phyloP scores from a whole-genome alignment of 2,888 invertebrate species.

The Tricholauxania praeusta region DNA sequence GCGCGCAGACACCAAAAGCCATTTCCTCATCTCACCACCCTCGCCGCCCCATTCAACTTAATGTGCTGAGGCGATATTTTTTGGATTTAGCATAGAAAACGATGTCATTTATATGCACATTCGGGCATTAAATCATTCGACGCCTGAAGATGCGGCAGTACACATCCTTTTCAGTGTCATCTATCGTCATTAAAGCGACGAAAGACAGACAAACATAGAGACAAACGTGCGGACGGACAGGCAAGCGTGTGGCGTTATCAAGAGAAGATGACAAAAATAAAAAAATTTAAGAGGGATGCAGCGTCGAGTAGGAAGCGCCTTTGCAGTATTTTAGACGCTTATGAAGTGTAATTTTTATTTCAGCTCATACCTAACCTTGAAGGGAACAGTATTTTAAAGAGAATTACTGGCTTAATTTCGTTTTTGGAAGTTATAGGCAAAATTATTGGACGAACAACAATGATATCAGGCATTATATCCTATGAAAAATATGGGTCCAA shows the following conservation, averaged over 20 bases:
- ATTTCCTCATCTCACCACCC: slow-evolving; percentile 14
- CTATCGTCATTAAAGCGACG: slow-evolving; percentile 50
- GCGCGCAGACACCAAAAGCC: slow-evolving; percentile 20
- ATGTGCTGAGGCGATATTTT: slow-evolving; percentile 40
- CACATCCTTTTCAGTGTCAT: slow-evolving; percentile 51
- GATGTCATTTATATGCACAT: slow-evolving; percentile 54
- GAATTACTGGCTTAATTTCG: too few relatives aligned
- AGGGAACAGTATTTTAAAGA: too few relatives aligned
- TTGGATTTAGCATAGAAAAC: slow-evolving; percentile 44
- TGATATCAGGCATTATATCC: too few relatives aligned
- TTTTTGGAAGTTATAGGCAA: too few relatives aligned
- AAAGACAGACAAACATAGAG: slow-evolving; percentile 28
- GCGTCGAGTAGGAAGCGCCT: background rate
- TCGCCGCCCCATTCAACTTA: background rate
- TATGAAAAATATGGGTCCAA: too few relatives aligned
- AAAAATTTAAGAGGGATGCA: too few relatives aligned
- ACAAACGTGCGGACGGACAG: background rate
- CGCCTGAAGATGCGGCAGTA: slow-evolving; percentile 41
- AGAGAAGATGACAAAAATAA: too few relatives aligned
- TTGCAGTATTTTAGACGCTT: slow-evolving; percentile 9
- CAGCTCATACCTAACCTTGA: too few relatives aligned
- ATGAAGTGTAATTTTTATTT: too few relatives aligned
- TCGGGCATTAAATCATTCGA: slow-evolving; percentile 52
- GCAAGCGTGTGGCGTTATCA: background rate
- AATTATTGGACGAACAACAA: too few relatives aligned